Base-by-base conservation (phyloP, 2,797 vertebrate genomes). In the Helicolenus hilgendorfi region DNA sequence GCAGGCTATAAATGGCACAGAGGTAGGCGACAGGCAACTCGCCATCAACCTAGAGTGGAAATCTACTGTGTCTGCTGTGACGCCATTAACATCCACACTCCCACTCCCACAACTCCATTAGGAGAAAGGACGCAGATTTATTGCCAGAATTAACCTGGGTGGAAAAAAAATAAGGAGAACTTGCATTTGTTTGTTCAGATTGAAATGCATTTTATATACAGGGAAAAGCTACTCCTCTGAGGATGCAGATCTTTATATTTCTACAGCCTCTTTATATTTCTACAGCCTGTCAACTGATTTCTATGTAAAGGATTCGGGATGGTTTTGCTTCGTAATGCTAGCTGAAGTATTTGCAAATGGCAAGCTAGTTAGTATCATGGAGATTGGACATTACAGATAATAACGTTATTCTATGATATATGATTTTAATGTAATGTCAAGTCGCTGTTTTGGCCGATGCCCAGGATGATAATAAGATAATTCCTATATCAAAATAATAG, bases 1-100 rank as follows among this genome's bases (percentile, higher is more conserved):
- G 72, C 86, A 73, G 58, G 70, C 97, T 97, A 97, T 97, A 98
- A 97, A 95, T 76, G 45, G 63, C 94, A 82, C 84, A 11, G 74
- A 91, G 87, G 93, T 90, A 62, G 95, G 94, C 82, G 84, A 92
- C 93, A 89, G 85, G 92, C 87, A 89, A 64, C 81, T 83, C 27
- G 72, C 87, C 72, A 89, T 89, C 0, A 49, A 89, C 4, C 33
- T 87, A 60, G 87, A 96, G 92, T 93, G 94, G 96, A 97, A 98
- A 97, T 88, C 86, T 81, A 92, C 92, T 71, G 86, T 85, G 86
- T 87, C 76, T 83, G 76, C 92, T 60, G 84, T 72, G 83, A 85
- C 26, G 55, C 35, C 72, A 62, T 81, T 56, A 77, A 88, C 35
- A 70, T 35, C 58, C 68, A 82, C 41, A 36, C 31, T 31, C 59